phyloP scores from a whole-genome alignment of 2,888 invertebrate species.

The Amphipyra tragopoginis region DNA sequence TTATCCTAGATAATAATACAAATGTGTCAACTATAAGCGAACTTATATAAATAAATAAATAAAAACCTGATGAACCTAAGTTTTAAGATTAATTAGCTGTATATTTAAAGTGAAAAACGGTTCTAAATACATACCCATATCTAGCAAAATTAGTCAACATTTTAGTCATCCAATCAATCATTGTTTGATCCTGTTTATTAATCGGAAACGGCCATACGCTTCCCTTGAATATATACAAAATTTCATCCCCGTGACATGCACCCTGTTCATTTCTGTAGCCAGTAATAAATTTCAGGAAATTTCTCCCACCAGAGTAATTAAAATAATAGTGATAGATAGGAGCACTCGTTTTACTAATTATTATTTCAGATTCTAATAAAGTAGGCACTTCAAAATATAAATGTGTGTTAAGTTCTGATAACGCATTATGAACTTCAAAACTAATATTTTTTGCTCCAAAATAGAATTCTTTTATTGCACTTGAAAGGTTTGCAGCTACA shows the following conservation, averaged over 20 bases:
- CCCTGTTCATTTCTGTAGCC: constrained; percentile 63
- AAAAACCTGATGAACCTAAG: no score
- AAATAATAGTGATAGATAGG: constrained; percentile 74
- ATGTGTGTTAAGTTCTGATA: constrained; percentile 67
- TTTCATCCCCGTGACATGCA: constrained; percentile 75
- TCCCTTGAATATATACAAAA: constrained; percentile 72
- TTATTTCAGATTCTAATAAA: constrained; percentile 68
- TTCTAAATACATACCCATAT: constrained; percentile 67
- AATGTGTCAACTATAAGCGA: no score
- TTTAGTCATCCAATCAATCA: constrained; percentile 71
- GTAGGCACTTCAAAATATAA: constrained; percentile 73
- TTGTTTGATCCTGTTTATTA: constrained; percentile 61
- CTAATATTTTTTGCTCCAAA: constrained; percentile 77
- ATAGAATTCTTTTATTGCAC: constrained; percentile 76
- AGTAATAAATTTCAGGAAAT: constrained; percentile 65
- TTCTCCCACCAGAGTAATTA: constrained; percentile 71
- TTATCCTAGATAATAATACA: no score
- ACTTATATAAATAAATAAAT: no score
- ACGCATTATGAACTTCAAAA: constrained; percentile 72
- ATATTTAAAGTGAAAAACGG: no score
- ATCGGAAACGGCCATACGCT: constrained; percentile 64
- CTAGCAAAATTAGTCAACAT: constrained; percentile 80
- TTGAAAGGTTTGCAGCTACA: constrained; percentile 60
- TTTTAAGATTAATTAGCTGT: no score
- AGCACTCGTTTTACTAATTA: constrained; percentile 57